Evolutionary conservation across 1,140 invertebrate species (phyloP).

Genomic region (Amphibalanus amphitrite): DNA sequence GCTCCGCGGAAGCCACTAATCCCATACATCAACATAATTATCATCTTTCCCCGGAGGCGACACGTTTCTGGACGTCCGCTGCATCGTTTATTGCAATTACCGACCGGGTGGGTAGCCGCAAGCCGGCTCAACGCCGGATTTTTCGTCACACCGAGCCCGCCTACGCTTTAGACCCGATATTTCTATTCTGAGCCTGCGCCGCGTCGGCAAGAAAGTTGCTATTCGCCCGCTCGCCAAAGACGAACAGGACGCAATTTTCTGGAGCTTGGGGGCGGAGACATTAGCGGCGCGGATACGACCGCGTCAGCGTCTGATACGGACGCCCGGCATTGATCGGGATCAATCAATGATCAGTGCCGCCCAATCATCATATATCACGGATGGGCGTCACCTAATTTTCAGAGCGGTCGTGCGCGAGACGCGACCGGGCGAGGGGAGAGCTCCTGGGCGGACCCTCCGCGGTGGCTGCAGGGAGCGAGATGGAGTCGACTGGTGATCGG

Average conservation of each 20-base stretch:
- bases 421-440: neutral
- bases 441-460: too few species aligned
- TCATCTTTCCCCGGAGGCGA: neutral
- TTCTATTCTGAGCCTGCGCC: neutral
- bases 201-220: too few species aligned
- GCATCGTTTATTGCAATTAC: conserved; percentile 1
- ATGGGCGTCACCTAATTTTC: neutral
- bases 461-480: neutral
- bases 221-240: neutral
- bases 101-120: neutral
- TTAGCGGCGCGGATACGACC: neutral
- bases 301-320: neutral
- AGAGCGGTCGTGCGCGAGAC: neutral
- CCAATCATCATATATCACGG: conserved; percentile 1
- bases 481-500: too few species aligned
- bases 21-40: neutral
- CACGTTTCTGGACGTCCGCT: neutral
- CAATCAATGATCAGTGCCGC: neutral
- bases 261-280: too few species aligned
- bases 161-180: neutral
- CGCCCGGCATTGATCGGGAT: neutral
- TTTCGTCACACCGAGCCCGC: neutral
- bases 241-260: neutral
- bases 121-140: neutral
- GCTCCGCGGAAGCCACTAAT: neutral